phyloP scores from a whole-genome alignment of 1,140 invertebrate genomes.

The Lordiphosa clarofinis region DNA sequence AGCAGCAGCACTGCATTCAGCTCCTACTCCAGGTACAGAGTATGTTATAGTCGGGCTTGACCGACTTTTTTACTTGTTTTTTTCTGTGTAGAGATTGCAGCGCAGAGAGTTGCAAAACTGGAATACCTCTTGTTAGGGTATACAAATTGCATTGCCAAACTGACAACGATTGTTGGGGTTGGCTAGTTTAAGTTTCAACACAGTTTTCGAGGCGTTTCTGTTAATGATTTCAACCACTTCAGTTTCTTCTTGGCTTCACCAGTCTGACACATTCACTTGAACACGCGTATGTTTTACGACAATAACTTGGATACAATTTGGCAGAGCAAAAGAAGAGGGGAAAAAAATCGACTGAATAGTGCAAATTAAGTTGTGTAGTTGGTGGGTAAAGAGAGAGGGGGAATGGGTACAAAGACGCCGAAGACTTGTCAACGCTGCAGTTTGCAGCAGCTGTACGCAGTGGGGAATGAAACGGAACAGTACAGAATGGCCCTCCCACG shows the following conservation, averaged over 20 bases:
- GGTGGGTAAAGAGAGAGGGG: background rate
- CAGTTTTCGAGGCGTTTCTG: background rate
- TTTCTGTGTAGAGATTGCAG: too few species aligned
- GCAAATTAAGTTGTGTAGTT: conserved; percentile 69
- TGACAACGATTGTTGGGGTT: too few species aligned
- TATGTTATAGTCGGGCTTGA: too few species aligned
- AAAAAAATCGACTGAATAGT: conserved; percentile 51
- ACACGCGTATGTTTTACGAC: conserved; percentile 61
- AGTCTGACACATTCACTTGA: conserved; percentile 51
- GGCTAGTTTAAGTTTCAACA: too few species aligned
- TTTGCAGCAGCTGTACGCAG: conserved; percentile 49
- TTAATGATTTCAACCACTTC: too few species aligned
- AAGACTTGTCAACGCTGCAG: conserved; percentile 67
- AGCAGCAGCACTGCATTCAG: too few species aligned
- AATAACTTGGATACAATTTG: conserved; percentile 72
- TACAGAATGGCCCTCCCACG: conserved; percentile 21
- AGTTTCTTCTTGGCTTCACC: background rate
- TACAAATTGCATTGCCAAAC: too few species aligned
- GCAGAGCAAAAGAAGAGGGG: conserved; percentile 51
- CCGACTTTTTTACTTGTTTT: too few species aligned
- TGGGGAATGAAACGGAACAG: conserved; percentile 33
- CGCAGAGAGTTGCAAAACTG: too few species aligned
- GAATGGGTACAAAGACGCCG: conserved; percentile 12
- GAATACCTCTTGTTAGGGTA: too few species aligned
- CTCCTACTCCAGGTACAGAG: too few species aligned